Evolutionary conservation across 2,113 vertebrate genomes (phyloP).

Genomic region (Glaucomys volans): DNA sequence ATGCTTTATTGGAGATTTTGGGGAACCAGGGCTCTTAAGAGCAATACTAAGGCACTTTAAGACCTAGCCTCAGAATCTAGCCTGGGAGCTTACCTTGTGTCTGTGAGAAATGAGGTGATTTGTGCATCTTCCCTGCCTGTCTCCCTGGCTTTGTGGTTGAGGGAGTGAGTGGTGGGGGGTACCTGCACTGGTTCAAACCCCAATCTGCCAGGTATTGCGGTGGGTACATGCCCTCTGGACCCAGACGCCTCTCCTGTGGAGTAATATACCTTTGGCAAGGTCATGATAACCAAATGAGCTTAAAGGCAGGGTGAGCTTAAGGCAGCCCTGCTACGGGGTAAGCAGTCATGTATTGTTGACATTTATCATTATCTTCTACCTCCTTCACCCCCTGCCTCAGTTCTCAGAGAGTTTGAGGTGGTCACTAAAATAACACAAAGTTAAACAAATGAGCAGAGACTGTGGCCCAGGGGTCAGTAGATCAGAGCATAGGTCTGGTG

Average conservation of each 20-base stretch:
- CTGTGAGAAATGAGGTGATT: not conserved
- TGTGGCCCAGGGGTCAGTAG: not conserved
- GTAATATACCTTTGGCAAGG: not conserved
- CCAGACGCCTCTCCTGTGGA: not conserved
- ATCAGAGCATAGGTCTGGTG: not conserved
- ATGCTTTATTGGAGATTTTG: not conserved
- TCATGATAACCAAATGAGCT: not conserved
- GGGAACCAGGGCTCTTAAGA: not conserved
- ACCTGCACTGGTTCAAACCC: not conserved
- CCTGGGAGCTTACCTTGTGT: not conserved
- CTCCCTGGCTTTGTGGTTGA: not conserved
- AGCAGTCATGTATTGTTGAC: not conserved
- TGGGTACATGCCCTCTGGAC: not conserved
- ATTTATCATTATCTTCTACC: not conserved
- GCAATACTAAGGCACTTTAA: not conserved
- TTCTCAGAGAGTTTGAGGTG: not conserved
- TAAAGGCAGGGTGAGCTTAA: not conserved
- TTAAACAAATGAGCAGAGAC: not conserved
- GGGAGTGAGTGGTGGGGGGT: too few relatives aligned
- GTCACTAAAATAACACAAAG: constrained; percentile 14
- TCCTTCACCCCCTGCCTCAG: not conserved
- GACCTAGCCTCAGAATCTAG: not conserved
- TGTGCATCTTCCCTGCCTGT: not conserved
- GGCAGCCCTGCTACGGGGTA: not conserved
- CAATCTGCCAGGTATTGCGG: not conserved